phyloP scores from a whole-genome alignment of 2,113 vertebrate genomes.

The Paedocypris sp. region DNA sequence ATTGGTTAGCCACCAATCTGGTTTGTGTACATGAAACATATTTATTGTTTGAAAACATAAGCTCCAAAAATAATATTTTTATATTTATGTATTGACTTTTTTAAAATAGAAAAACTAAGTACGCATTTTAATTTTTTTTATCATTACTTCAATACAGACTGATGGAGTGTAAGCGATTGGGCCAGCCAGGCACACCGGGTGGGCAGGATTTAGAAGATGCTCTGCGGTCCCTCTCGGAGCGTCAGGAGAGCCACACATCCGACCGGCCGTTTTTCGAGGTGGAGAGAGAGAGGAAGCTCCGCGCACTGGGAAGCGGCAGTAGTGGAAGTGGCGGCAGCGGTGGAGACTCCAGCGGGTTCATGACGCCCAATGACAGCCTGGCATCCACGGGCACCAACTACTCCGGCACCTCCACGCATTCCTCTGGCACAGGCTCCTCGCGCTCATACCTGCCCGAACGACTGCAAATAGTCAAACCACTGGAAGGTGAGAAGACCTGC shows the following conservation, averaged over 20 bases:
- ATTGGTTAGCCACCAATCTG: too few species aligned
- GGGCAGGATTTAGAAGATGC: conserved; percentile 71
- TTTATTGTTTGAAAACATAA: too few species aligned
- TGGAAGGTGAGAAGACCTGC: conserved; percentile 65
- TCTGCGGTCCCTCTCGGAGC: conserved; percentile 62
- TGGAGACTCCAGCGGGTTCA: conserved; percentile 59
- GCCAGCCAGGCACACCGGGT: conserved; percentile 62
- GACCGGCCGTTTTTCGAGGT: conserved; percentile 69
- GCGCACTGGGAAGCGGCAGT: conserved; percentile 50
- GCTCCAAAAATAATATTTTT: too few species aligned
- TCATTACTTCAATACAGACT: conserved; percentile 25
- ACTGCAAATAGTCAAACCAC: conserved; percentile 76
- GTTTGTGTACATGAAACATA: too few species aligned
- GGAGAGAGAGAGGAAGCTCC: conserved; percentile 61
- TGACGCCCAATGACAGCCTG: conserved; percentile 69
- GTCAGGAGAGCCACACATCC: conserved; percentile 60
- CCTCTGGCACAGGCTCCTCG: conserved; percentile 58
- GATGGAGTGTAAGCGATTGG: conserved; percentile 46
- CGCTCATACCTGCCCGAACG: conserved; percentile 70
- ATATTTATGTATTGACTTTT: background rate
- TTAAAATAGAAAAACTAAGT: background rate
- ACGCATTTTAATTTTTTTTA: background rate
- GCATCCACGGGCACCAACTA: conserved; percentile 63
- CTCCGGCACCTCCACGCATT: conserved; percentile 60
- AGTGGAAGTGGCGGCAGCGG: conserved; percentile 34